phyloP scores from a whole-genome alignment of 2,797 vertebrate species.

The Adelosebastes latens region DNA sequence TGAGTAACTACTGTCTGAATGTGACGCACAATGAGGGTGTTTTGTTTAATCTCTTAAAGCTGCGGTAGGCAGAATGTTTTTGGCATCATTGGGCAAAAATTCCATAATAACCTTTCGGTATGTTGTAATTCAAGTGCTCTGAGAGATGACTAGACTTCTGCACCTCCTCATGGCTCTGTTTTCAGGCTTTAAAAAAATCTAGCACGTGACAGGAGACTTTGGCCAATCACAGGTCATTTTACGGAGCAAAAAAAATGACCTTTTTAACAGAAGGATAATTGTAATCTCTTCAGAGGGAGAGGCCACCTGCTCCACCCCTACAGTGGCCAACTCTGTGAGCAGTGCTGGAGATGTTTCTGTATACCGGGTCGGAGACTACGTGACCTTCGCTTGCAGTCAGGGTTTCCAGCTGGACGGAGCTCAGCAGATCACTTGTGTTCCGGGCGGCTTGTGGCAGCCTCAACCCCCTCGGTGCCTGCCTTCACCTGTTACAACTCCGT shows the following conservation, averaged over 20 bases:
- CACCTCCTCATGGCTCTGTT: too few relatives aligned
- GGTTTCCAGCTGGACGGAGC: conserved; percentile 60
- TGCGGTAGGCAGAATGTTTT: too few relatives aligned
- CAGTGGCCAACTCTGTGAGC: conserved; percentile 49
- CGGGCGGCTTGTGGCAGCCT: conserved; percentile 60
- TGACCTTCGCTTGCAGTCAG: conserved; percentile 52
- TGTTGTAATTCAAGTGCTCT: too few relatives aligned
- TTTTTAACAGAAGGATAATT: background rate
- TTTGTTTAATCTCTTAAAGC: background rate
- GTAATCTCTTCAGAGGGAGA: conserved; percentile 15
- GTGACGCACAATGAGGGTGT: background rate
- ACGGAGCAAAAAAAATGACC: background rate
- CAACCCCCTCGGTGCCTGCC: conserved; percentile 52
- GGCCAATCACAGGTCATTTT: too few relatives aligned
- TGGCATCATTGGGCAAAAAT: fast-evolving
- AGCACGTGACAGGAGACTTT: too few relatives aligned
- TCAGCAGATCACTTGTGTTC: conserved; percentile 46
- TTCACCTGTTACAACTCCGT: background rate
- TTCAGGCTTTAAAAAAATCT: too few relatives aligned
- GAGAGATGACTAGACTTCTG: too few relatives aligned
- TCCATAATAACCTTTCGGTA: too few relatives aligned
- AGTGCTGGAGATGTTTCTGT: background rate
- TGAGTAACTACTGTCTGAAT: background rate
- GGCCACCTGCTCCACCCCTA: conserved; percentile 47
- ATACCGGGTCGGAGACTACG: conserved; percentile 5